Evolutionary conservation across 2,888 invertebrate species (phyloP).

Genomic region (Caenorhabditis becei): DNA sequence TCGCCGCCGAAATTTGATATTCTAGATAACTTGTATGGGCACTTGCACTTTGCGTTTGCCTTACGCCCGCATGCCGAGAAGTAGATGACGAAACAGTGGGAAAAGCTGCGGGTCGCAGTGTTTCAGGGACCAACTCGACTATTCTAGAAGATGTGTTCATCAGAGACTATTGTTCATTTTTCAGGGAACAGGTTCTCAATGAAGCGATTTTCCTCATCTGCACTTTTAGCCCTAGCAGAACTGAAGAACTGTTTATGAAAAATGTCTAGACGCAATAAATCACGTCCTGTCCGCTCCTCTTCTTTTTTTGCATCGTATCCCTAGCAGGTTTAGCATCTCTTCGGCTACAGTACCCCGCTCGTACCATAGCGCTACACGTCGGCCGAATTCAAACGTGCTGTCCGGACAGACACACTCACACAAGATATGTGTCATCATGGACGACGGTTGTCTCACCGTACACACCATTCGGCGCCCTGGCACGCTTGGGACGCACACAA

Average conservation of each 20-base stretch:
- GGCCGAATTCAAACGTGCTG: conserved; percentile 8
- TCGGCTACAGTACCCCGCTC: conserved; percentile 18
- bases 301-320: background rate
- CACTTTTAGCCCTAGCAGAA: background rate
- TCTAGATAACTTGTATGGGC: conserved; percentile 50
- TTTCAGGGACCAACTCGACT: background rate
- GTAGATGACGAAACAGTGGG: conserved; percentile 18
- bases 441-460: conserved; percentile 14
- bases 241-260: conserved; percentile 17
- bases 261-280: conserved; percentile 47
- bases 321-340: conserved; percentile 3
- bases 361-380: background rate
- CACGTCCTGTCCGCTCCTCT: conserved; percentile 6
- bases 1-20: conserved; percentile 45
- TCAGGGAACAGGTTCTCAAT: conserved; percentile 4
- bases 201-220: background rate
- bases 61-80: background rate
- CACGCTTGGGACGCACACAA: conserved; percentile 16
- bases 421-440: conserved; percentile 26
- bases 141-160: too few relatives aligned
- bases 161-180: background rate
- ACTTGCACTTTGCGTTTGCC: conserved; percentile 46
- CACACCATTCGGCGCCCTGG: conserved; percentile 10
- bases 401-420: background rate
- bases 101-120: background rate